Conservation (phyloP, 2,113 vertebrate species). For the Corvus moneduloides region DNA sequence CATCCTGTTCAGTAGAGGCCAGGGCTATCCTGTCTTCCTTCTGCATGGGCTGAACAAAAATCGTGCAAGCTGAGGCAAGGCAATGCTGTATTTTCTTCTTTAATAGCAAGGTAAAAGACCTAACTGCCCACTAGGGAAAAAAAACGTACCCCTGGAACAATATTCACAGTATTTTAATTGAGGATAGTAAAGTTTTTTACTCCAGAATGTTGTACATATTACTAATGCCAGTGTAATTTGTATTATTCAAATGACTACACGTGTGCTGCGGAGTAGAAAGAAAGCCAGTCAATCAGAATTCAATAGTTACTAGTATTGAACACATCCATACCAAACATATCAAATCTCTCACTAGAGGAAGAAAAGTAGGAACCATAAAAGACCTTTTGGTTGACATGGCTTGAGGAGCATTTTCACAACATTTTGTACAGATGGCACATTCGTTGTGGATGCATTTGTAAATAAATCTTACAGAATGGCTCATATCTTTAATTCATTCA, state of each 20-base stretch:
- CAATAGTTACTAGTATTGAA: background rate
- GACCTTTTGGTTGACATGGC: background rate
- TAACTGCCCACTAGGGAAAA: background rate
- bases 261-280: background rate
- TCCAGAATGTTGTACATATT: background rate
- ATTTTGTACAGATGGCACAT: background rate
- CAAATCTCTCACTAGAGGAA: background rate
- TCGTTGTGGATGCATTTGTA: background rate
- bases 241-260: background rate
- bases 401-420: background rate
- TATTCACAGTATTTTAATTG: background rate
- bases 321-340: background rate
- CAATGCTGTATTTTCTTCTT: rapidly evolving
- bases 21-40: background rate
- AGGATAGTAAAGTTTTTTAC: background rate
- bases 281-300: background rate
- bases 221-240: background rate
- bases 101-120: background rate
- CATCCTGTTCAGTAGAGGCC: background rate
- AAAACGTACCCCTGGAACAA: background rate
- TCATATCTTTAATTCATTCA: background rate
- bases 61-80: background rate
- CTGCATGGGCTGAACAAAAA: background rate
- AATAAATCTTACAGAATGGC: background rate
- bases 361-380: background rate